Evolutionary conservation across 2,888 invertebrate species (phyloP).

Genomic region (Acrobasis repandana): DNA sequence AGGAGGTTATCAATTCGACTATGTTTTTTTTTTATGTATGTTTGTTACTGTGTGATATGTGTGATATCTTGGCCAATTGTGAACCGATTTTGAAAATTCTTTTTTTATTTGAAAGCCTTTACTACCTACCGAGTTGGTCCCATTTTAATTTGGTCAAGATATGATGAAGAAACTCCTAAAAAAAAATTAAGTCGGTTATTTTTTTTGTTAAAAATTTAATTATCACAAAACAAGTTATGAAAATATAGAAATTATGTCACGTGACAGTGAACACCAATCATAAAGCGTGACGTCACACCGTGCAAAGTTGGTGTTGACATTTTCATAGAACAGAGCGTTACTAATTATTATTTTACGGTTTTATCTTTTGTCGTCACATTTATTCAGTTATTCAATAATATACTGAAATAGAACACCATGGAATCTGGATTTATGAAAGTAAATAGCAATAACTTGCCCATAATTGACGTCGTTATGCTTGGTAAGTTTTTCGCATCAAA

Average conservation of each 20-base stretch:
- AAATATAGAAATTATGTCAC: conserved; percentile 2
- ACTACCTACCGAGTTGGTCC: no score
- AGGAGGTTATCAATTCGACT: no score
- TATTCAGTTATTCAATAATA: neutral
- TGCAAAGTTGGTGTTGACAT: conserved; percentile 22
- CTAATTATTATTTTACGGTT: conserved; percentile 2
- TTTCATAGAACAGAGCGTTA: conserved; percentile 19
- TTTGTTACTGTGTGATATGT: no score
- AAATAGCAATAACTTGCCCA: conserved; percentile 29
- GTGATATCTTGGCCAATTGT: no score
- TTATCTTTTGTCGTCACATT: neutral
- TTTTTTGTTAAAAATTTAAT: no score
- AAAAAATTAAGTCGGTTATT: no score
- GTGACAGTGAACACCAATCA: conserved; percentile 18
- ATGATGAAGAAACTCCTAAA: no score
- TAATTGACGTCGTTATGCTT: conserved; percentile 32
- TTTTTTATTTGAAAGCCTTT: no score
- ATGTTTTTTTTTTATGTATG: no score
- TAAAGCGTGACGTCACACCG: conserved; percentile 20
- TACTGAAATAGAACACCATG: conserved; percentile 19
- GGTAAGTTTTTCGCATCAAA: conserved; percentile 32
- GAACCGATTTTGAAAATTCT: no score
- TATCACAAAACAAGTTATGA: conserved; percentile 14
- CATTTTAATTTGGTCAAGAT: no score
- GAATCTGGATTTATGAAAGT: conserved; percentile 30